Base-by-base conservation (phyloP, 2,888 invertebrate species). In the Eulithis prunata region DNA sequence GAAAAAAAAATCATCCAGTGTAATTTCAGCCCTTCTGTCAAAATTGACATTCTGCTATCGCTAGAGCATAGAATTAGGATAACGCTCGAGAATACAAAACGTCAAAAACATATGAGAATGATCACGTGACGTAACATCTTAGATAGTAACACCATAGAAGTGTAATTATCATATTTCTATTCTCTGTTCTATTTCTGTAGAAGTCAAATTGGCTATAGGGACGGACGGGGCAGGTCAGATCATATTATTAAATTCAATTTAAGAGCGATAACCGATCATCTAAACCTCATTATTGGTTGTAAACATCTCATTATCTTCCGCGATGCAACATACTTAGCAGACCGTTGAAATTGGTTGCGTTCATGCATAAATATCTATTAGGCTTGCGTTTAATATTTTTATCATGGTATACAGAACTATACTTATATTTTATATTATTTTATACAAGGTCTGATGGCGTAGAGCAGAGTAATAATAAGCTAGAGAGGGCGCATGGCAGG, bases 281-380 rank as follows among this genome's bases (percentile, higher is more conserved):
- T 77, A 76, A 78, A 78, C 84, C 77, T 74, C 76, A 81, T 86
- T 84, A 83, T 86, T 75, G 80, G 81, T 61, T 77, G 87, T 87
- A 89, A 90, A 86, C 80, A 84, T 81, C 85, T 86, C 84, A 88
- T 90, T 87, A 88, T 83, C 81, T 83, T 85, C 82, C 43, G 80
- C 84, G 84, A 84, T 87, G 83, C 83, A 84, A 80, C 80, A 64
- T 66, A 64, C 63, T 56, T 70, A 38, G 43, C 55, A 62, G 58
- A 68, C 66, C 82, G 79, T 81, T 81, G 78, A 87, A 87, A 92
- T 92, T 92, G 91, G 81, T 81, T 90, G 80, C 88, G 78, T 71
- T 87, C 87, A 87, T 82, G 90, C 93, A 91, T 91, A 91, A 92
- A 93, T 91, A 92, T 91, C 92, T 91, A 91, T 92, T 88, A 93